Evolutionary conservation across 2,888 invertebrate species (phyloP).

Genomic region (Myathropa florea): DNA sequence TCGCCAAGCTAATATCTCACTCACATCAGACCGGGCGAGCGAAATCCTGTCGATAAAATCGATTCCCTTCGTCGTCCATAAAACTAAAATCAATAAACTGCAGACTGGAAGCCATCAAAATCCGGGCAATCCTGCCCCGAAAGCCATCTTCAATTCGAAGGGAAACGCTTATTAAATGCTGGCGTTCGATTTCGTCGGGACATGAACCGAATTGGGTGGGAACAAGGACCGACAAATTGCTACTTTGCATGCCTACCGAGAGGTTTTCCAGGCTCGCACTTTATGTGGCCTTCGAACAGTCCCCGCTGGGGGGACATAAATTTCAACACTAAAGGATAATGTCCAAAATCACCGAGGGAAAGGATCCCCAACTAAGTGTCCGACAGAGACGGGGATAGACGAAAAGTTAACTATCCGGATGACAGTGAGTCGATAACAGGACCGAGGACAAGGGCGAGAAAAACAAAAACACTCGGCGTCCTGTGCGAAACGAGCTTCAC

Average conservation of each 20-base stretch:
- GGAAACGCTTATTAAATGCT: constrained; percentile 48
- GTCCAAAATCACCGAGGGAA: constrained; percentile 40
- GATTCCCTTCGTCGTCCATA: constrained; percentile 11
- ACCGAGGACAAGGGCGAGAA: not conserved
- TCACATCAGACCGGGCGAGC: constrained; percentile 1
- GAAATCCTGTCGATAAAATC: constrained; percentile 39
- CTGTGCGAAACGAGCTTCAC: constrained; percentile 42
- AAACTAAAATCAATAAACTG: constrained; percentile 63
- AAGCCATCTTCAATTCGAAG: constrained; percentile 18
- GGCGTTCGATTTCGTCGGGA: not conserved
- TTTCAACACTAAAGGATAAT: constrained; percentile 63
- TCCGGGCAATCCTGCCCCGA: constrained; percentile 5
- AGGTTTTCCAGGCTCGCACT: not conserved
- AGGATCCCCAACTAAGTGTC: constrained; percentile 31
- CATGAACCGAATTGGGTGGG: not conserved
- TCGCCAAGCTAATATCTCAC: constrained; percentile 32
- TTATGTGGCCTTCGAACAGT: constrained; percentile 9
- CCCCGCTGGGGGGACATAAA: constrained; percentile 36
- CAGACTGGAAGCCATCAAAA: constrained; percentile 57
- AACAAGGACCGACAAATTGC: constrained; percentile 30
- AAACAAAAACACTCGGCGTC: constrained; percentile 36
- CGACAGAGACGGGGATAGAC: not conserved
- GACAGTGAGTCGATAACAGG: constrained; percentile 63
- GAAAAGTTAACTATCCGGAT: constrained; percentile 49
- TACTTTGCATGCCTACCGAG: constrained; percentile 44